Conservation (phyloP, 2,113 vertebrate genomes). For the Fregetta grallaria region DNA sequence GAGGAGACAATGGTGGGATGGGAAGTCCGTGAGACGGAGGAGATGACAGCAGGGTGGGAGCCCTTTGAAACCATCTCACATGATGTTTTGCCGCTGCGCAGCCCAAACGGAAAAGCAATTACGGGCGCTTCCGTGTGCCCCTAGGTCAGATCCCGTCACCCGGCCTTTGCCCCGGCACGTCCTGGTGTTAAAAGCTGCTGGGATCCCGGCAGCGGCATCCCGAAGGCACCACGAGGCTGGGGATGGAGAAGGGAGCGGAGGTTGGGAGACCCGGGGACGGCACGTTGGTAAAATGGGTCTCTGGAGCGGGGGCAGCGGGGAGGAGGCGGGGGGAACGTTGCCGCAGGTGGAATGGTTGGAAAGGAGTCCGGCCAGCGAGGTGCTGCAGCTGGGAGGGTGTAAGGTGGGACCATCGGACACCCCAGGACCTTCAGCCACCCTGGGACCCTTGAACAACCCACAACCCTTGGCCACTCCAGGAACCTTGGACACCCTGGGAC, state of each 20-base stretch:
- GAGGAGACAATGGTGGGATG: background rate
- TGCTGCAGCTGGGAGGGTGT: background rate
- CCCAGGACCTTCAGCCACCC: background rate
- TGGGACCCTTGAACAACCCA: no score
- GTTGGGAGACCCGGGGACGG: background rate
- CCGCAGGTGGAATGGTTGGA: background rate
- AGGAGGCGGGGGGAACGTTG: no score
- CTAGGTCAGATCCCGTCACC: background rate
- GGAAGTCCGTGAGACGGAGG: background rate
- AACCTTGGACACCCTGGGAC: no score
- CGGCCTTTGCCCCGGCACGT: background rate
- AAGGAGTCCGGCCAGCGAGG: background rate
- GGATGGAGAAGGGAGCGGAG: background rate
- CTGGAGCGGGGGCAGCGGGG: background rate
- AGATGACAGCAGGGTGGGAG: no score
- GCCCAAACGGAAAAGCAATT: background rate
- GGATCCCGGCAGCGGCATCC: background rate
- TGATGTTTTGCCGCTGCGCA: fast-evolving
- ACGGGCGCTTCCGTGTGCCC: background rate
- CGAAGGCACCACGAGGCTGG: background rate
- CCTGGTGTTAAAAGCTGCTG: background rate
- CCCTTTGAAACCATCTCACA: background rate
- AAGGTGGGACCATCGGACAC: background rate
- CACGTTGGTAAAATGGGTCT: background rate
- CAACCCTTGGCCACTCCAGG: no score